Evolutionary conservation across 2,113 vertebrate species (phyloP).

Genomic region (Petroica traversi): DNA sequence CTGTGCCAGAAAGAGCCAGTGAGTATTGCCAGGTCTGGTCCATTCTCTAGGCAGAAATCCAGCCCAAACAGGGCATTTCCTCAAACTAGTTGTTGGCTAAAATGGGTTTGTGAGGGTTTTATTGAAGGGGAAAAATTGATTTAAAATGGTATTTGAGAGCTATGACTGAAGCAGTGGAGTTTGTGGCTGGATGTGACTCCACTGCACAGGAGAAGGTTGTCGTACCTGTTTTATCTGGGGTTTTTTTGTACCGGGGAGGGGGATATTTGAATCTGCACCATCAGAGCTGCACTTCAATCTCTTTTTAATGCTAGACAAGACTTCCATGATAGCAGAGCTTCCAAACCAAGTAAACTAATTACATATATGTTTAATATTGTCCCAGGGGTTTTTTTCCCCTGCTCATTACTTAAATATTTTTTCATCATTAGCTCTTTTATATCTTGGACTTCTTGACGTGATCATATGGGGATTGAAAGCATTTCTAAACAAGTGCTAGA

Average conservation of each 20-base stretch:
- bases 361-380: neutral
- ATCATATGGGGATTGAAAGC: neutral
- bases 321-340: neutral
- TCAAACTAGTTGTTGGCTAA: neutral
- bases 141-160: neutral
- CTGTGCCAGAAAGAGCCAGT: neutral
- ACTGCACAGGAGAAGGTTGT: too few species aligned
- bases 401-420: neutral
- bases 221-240: too few species aligned
- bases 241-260: too few species aligned
- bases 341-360: neutral
- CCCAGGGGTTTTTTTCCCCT: rapidly evolving
- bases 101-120: neutral
- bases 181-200: neutral
- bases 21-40: neutral
- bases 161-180: neutral
- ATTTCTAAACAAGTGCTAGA: neutral
- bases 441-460: neutral
- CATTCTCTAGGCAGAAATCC: neutral
- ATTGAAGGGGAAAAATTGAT: neutral
- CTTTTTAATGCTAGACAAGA: neutral
- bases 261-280: neutral
- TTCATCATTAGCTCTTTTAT: neutral
- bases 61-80: neutral
- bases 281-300: neutral